These are phyloP conservation scores for Huso huso DNA, from an alignment of 2,797 vertebrate genomes.

Conservation along the genomic window DNA sequence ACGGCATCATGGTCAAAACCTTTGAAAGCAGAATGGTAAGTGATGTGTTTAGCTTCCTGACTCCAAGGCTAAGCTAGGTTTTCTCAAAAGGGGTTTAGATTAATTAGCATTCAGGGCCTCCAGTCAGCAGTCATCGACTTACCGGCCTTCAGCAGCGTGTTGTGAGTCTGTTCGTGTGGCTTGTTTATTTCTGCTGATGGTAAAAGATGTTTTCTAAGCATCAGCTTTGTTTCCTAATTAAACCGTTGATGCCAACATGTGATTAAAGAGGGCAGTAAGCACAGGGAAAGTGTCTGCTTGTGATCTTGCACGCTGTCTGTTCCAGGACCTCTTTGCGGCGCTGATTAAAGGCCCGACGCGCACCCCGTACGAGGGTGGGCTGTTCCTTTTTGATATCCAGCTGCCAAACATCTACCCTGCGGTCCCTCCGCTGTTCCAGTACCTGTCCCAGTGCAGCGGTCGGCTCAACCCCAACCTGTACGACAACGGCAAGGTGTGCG, in stretches of 20 bases:
- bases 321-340: slow-evolving; percentile 90
- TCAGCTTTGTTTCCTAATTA: too few species aligned
- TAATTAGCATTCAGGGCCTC: too few species aligned
- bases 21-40: slow-evolving; percentile 96
- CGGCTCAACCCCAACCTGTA: slow-evolving; percentile 97
- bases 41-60: slow-evolving; percentile 16
- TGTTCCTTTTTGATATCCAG: slow-evolving; percentile 96
- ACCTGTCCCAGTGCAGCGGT: slow-evolving; percentile 95
- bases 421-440: slow-evolving; percentile 88
- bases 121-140: too few species aligned
- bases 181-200: too few species aligned
- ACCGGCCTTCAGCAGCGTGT: too few species aligned
- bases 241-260: too few species aligned
- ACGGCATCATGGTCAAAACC: slow-evolving; percentile 98
- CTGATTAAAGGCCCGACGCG: slow-evolving; percentile 93
- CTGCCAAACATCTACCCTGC: slow-evolving; percentile 96
- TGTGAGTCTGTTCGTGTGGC: too few species aligned
- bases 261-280: too few species aligned
- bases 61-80: too few species aligned
- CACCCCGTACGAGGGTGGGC: slow-evolving; percentile 91
- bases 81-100: too few species aligned
- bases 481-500: slow-evolving; percentile 96
- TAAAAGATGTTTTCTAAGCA: too few species aligned
- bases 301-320: not conserved
- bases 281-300: too few species aligned